Base-by-base conservation (phyloP, 2,113 vertebrate genomes). In the Lipophrys pholis region DNA sequence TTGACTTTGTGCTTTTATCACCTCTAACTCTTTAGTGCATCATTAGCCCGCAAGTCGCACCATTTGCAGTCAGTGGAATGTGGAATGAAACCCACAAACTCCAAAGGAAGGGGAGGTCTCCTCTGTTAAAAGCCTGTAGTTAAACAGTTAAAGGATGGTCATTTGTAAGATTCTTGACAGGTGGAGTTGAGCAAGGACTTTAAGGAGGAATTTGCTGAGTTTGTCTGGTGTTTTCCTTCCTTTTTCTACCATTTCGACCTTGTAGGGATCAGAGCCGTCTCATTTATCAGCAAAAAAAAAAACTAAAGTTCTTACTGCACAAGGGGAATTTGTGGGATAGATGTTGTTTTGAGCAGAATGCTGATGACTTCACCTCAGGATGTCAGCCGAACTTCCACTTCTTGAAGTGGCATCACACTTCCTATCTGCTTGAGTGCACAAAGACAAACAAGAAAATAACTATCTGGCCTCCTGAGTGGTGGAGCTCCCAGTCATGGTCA, bases 101-200 rank as follows among this genome's bases (percentile, higher is more conserved):
- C 54, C 30, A 70, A 64, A 75, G 46, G 52, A 82, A 71, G 67
- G 21, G 50, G 45, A 75, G 50, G 54, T 21, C 50, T 55, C 53
- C 17, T 39, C 78, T 53, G 40, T 61, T 83, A 74, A 85, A 86
- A 46, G 36, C 61, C 62, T 83, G 69, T 61, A 73, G 82, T 85
- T 57, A 60, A 76, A 78, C 46, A 49, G 42, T 74, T 64, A 61
- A 54, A 1, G 40, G 76, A 11, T 6, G 39, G 55, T 73, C 72
- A 80, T 89, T 87, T 80, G 56, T 86, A 69, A 87, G 21, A 65
- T 12, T 66, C 52, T 80, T 84, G 82, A 87, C 84, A 84, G 55
- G 79, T 86, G 84, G 69, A 78, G 45, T 8, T 30, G 16, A 73
- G 42, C 49, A n/a, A 57, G 59, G 39, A 68, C 69, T 16, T 69